Conservation (phyloP, 1,140 invertebrate genomes). For the Paraescarpia echinospica region DNA sequence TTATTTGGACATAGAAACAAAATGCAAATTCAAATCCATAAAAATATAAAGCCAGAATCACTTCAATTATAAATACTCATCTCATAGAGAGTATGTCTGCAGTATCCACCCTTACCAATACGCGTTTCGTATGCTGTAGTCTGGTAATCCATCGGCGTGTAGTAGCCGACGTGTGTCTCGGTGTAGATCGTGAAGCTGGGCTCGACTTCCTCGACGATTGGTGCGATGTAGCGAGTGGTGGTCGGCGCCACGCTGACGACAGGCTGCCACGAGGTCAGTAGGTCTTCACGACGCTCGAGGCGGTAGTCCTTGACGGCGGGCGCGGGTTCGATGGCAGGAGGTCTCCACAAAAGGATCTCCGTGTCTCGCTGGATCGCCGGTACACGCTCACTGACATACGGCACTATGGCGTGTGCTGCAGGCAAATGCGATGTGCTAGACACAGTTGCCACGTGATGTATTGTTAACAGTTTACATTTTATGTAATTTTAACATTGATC, state of each 20-base stretch:
- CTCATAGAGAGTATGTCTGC: background rate
- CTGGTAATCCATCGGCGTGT: background rate
- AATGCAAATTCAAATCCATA: background rate
- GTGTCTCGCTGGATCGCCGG: conserved; percentile 54
- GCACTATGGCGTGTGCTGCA: background rate
- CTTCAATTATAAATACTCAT: background rate
- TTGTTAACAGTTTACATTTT: background rate
- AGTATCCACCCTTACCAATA: background rate
- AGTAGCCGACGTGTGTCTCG: background rate
- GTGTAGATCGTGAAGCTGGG: conserved; percentile 6
- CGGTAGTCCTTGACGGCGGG: conserved; percentile 75
- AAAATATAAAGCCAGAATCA: background rate
- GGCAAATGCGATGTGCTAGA: background rate
- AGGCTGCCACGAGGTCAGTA: conserved; percentile 21
- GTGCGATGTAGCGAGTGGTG: conserved; percentile 63
- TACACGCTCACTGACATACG: background rate
- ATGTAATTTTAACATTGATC: background rate
- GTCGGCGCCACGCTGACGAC: conserved; percentile 23
- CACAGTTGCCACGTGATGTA: no score
- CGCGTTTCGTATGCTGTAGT: background rate
- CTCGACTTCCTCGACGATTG: conserved; percentile 27
- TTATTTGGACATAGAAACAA: background rate
- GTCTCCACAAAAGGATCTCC: conserved; percentile 85
- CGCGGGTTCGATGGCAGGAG: conserved; percentile 75
- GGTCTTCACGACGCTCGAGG: conserved; percentile 55